A percentile compares a stretch with the other conserved stretches of the same genome.
Conservation (phyloP, 2,113 vertebrate species). For the Australoheros scitulus region DNA sequence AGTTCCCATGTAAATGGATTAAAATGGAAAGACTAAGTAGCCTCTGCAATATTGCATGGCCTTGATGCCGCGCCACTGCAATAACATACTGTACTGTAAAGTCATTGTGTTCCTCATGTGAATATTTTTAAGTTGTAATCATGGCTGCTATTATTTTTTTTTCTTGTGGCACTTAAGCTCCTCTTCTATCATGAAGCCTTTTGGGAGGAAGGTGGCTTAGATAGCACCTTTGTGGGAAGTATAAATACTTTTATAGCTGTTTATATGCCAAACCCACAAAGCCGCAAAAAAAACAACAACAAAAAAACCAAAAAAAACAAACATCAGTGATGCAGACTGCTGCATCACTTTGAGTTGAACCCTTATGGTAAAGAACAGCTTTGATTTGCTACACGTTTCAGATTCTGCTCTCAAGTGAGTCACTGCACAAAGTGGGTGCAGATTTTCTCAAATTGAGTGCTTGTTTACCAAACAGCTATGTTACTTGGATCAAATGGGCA, state of each 20-base stretch:
- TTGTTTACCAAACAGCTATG: conserved; percentile 38
- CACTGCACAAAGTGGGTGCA: conserved; percentile 33
- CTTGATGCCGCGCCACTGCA: conserved; percentile 39
- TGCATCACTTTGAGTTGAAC: conserved; percentile 9
- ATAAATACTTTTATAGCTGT: conserved; percentile 17
- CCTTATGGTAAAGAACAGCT: conserved; percentile 22
- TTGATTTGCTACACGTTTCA: conserved; percentile 12
- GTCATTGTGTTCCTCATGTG: conserved; percentile 2
- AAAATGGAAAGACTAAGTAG: conserved; percentile 45
- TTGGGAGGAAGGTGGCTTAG: conserved; percentile 7
- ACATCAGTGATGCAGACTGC: neutral
- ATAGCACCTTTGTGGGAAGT: conserved; percentile 18
- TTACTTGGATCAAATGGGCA: conserved; percentile 37
- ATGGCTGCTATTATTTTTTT: conserved; percentile 15
- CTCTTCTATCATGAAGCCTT: conserved; percentile 12
- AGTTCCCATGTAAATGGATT: conserved; percentile 65
- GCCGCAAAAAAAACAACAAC: neutral
- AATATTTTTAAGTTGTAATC: conserved; percentile 36
- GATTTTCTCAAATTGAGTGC: conserved; percentile 34
- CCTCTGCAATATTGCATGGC: conserved; percentile 32
- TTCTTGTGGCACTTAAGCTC: conserved; percentile 43
- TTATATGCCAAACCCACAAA: conserved; percentile 7
- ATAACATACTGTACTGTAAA: neutral
- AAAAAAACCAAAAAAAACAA: neutral
- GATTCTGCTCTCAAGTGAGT: conserved; percentile 33